phyloP scores from a whole-genome alignment of 35 echinoderm and acorn worm genomes.

The Apostichopus californicus region DNA sequence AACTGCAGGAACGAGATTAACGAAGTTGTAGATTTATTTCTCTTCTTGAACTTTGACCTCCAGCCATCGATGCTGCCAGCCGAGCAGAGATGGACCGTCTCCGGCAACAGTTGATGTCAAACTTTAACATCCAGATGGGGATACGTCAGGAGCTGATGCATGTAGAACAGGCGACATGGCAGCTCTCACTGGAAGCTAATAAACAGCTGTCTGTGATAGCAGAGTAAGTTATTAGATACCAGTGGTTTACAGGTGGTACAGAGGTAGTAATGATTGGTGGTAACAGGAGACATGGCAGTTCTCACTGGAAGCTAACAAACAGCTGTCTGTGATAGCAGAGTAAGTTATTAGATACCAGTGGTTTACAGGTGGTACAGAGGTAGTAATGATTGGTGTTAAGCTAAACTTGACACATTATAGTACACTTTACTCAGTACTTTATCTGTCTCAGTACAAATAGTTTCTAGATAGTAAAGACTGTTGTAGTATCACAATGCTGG shows the following conservation, averaged over 20 bases:
- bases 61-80: conserved; percentile 18
- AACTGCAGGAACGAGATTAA: too few relatives aligned
- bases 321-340: conserved; percentile 81
- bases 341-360: conserved; percentile 29
- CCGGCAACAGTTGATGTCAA: conserved; percentile 80
- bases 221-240: conserved; percentile 65
- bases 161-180: conserved; percentile 84
- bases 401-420: too few relatives aligned
- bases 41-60: not conserved
- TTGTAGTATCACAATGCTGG: too few relatives aligned
- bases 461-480: too few relatives aligned
- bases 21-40: too few relatives aligned
- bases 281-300: conserved; percentile 80
- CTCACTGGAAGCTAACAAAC: conserved; percentile 71
- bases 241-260: too few relatives aligned
- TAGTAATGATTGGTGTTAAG: too few relatives aligned
- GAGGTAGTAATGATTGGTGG: too few relatives aligned
- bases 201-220: conserved; percentile 76
- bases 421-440: too few relatives aligned
- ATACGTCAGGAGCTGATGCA: conserved; percentile 87
- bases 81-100: conserved; percentile 88
- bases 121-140: conserved; percentile 90
- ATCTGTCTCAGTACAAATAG: too few relatives aligned
- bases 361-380: too few relatives aligned
- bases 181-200: conserved; percentile 72